Evolutionary conservation across 2,888 invertebrate species (phyloP).

Genomic region (Dasypogon diadema): DNA sequence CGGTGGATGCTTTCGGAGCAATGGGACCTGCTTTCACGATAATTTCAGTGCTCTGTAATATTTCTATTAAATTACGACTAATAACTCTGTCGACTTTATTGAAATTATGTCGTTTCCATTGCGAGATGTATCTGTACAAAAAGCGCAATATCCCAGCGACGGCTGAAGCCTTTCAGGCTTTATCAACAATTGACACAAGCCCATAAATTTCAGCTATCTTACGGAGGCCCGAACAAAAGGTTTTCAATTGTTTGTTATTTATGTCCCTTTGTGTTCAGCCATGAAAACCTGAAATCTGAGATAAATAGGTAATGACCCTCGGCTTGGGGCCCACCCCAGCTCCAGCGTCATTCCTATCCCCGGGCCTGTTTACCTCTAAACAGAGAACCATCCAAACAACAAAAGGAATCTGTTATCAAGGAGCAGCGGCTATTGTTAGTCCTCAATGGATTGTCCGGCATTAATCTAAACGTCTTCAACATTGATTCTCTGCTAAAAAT

Average conservation of each 20-base stretch:
- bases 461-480: conserved; percentile 48
- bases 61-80: not conserved
- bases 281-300: conserved; percentile 39
- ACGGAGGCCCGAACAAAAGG: conserved; percentile 18
- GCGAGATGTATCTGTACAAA: not conserved
- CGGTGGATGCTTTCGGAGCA: no score
- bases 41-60: no score
- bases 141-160: not conserved
- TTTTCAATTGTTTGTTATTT: conserved; percentile 46
- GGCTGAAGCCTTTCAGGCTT: not conserved
- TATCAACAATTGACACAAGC: conserved; percentile 17
- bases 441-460: conserved; percentile 44
- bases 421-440: conserved; percentile 39
- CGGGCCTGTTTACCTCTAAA: not conserved
- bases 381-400: conserved; percentile 33
- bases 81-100: not conserved
- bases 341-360: not conserved
- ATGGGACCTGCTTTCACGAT: no score
- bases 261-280: conserved; percentile 14
- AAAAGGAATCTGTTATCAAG: conserved; percentile 46
- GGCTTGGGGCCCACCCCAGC: not conserved
- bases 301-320: conserved; percentile 43
- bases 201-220: conserved; percentile 25
- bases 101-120: not conserved
- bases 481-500: conserved; percentile 47